Evolutionary conservation across 2,113 vertebrate genomes (phyloP), one percentile per base, ranked within the genome.

Genomic region (Mormyrus lacerda): DNA sequence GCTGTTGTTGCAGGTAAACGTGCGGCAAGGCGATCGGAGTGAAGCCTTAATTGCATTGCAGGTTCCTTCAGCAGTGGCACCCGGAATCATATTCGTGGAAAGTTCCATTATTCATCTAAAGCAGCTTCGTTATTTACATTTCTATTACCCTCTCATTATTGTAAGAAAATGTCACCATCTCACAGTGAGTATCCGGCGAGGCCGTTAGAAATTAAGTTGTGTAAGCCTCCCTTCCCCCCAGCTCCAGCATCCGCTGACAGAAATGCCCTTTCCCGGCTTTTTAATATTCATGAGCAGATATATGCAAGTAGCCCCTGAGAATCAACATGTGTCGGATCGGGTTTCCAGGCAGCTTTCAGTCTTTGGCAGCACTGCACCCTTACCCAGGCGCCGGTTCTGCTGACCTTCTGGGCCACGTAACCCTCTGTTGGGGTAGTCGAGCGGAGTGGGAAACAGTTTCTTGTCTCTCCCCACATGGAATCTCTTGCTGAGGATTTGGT

Each of bases 91-190:
- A 50, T 89, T 89, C 31, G 8, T 8, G 21, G 2, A 47, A 21
- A 50, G 65, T 87, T 61, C 88, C 84, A 83, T 90, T 87, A 82
- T 89, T 89, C 88, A 84, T 90, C 27, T 85, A 83, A 89, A 85
- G 55, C 86, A 69, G 82, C 89, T 50, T 44, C 87, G 89, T 92
- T 93, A 93, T 92, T 94, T 92, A 92, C 89, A 91, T 94, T 92
- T 91, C 92, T 91, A 92, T 93, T 91, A 92, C 90, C 87, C 89
- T 87, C 82, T 73, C 90, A 90, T 91, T 89, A 92, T 87, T 90
- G 89, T 90, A 87, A 91, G 91, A 91, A 93, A 94, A 94, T 91
- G 89, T 92, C 91, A 92, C 69, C 53, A 48, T 61, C 90, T 89
- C 88, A 79, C 44, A 35, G 58, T 35, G 19, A 35, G 58, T 86